Conservation (phyloP, 2,797 vertebrate species). For the Emydoidea blandingii region DNA sequence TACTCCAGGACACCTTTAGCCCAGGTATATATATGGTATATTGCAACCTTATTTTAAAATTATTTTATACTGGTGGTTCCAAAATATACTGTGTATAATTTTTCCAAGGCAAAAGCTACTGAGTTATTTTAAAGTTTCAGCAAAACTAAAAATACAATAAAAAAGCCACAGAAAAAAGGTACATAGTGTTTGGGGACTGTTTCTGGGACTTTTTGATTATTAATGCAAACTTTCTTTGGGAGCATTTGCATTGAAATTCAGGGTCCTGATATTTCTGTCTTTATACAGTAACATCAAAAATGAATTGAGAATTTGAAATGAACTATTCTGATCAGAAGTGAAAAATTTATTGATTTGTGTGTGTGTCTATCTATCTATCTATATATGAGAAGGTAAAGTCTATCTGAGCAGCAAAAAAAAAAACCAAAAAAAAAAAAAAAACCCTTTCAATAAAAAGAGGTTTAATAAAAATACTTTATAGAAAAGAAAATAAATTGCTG, state of each 20-base stretch:
- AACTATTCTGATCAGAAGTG: constrained; percentile 69
- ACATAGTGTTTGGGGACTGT: neutral
- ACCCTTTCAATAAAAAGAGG: constrained; percentile 78
- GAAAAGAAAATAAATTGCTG: constrained; percentile 74
- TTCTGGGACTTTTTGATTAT: constrained; percentile 14
- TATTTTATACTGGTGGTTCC: neutral
- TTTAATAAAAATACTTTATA: constrained; percentile 74
- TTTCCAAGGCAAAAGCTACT: neutral
- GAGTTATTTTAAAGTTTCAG: neutral
- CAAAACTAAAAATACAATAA: neutral
- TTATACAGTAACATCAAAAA: constrained; percentile 63
- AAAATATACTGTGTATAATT: neutral
- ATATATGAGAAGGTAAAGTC: constrained; percentile 24
- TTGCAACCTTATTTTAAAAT: neutral
- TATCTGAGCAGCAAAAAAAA: constrained; percentile 16
- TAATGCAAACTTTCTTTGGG: neutral
- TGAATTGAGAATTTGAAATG: constrained; percentile 71
- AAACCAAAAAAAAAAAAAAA: neutral
- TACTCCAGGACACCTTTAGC: neutral
- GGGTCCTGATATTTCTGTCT: constrained; percentile 72
- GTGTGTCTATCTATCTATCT: constrained; percentile 22
- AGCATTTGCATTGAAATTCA: constrained; percentile 70
- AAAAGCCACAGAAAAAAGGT: neutral
- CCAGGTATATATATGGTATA: neutral
- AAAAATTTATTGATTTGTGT: constrained; percentile 64